Evolutionary conservation across 2,888 invertebrate species (phyloP).

Genomic region (Aphodius granarius): DNA sequence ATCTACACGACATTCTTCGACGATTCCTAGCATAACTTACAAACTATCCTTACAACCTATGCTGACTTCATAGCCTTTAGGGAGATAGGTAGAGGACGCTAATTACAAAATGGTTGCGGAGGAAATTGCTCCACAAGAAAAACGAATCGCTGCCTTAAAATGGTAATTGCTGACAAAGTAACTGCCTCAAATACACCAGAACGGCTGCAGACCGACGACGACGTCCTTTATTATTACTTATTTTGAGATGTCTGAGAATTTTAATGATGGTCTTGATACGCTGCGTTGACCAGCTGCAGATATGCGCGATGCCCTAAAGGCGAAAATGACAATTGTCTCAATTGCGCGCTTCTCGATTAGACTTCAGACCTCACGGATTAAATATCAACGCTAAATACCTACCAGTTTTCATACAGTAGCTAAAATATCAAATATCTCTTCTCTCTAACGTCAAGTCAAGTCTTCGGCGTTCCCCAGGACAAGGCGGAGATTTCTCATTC

Average conservation of each 20-base stretch:
- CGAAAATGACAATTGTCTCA: neutral
- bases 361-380: neutral
- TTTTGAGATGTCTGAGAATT: constrained; percentile 1
- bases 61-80: too few species aligned
- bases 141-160: neutral
- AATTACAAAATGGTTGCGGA: too few species aligned
- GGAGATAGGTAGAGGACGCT: too few species aligned
- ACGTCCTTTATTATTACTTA: neutral
- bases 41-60: too few species aligned
- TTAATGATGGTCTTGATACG: neutral
- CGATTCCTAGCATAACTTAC: too few species aligned
- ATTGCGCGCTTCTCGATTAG: neutral
- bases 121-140: neutral
- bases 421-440: too few species aligned
- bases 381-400: too few species aligned
- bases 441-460: too few species aligned
- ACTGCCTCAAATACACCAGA: neutral
- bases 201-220: neutral
- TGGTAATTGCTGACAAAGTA: neutral
- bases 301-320: neutral
- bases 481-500: neutral
- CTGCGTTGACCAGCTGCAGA: neutral
- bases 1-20: neutral
- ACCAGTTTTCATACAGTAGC: too few species aligned
- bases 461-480: neutral